phyloP scores from a whole-genome alignment of 35 echinoderm and acorn worm genomes.

The Chiridota heheva region DNA sequence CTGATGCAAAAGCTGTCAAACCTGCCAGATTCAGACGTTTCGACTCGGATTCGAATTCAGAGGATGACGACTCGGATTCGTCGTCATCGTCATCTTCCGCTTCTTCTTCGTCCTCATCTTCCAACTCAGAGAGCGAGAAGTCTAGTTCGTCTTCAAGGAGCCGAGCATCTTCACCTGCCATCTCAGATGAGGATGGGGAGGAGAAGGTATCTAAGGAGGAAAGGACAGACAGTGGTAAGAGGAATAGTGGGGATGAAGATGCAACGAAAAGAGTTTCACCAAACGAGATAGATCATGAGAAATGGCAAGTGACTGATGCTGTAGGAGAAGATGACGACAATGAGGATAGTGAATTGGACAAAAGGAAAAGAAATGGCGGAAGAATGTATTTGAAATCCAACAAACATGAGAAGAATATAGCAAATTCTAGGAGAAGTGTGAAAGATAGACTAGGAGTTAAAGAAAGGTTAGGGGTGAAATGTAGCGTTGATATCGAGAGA shows the following conservation, averaged over 20 bases:
- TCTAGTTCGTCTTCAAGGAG: too few species aligned
- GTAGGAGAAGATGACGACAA: slow-evolving; percentile 16
- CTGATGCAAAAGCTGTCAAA: slow-evolving; percentile 22
- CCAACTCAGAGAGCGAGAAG: too few species aligned
- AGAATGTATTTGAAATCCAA: not conserved
- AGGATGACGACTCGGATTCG: slow-evolving; percentile 46
- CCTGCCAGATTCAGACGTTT: slow-evolving; percentile 68
- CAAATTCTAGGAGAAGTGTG: not conserved
- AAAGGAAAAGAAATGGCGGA: not conserved
- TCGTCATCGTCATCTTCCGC: too few species aligned
- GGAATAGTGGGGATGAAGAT: too few species aligned
- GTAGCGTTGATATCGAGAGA: not conserved
- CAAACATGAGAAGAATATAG: not conserved
- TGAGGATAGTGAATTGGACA: not conserved
- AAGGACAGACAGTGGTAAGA: too few species aligned
- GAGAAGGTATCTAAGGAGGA: too few species aligned
- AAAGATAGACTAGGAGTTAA: slow-evolving; percentile 41
- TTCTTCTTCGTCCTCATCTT: too few species aligned
- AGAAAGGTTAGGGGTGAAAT: not conserved
- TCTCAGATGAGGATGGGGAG: too few species aligned
- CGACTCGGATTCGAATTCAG: slow-evolving; percentile 68
- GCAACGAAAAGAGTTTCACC: too few species aligned
- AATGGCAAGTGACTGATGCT: too few species aligned
- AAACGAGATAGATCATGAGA: not conserved
- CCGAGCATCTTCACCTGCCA: too few species aligned